Conservation (phyloP, 2,888 invertebrate genomes). For the Dolichomitus sp. region DNA sequence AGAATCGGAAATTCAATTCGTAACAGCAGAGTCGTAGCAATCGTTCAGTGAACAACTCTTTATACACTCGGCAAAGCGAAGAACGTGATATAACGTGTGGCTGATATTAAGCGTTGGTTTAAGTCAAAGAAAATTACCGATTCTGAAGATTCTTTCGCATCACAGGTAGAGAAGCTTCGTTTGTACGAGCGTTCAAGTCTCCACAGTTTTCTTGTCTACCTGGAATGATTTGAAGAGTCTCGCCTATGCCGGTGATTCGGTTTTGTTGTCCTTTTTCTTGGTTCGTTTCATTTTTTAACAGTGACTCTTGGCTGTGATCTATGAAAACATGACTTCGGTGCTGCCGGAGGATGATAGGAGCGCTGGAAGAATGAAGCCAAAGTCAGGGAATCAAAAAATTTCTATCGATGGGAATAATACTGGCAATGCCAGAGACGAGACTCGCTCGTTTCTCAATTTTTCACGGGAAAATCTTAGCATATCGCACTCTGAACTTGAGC, state of each 20-base stretch:
- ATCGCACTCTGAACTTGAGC: slow-evolving; percentile 81
- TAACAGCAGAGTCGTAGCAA: not conserved
- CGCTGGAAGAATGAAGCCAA: slow-evolving; percentile 73
- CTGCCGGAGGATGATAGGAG: slow-evolving; percentile 71
- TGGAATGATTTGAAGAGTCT: not conserved
- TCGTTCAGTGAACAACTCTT: not conserved
- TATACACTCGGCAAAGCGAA: not conserved
- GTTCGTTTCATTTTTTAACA: not conserved
- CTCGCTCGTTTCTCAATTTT: slow-evolving; percentile 80
- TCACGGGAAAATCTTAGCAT: slow-evolving; percentile 83
- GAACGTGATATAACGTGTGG: not conserved
- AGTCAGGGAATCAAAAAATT: slow-evolving; percentile 60
- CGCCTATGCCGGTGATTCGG: slow-evolving; percentile 27
- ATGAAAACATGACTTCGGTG: slow-evolving; percentile 76
- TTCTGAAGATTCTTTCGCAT: not conserved
- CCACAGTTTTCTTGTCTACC: slow-evolving; percentile 3
- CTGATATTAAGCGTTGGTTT: not conserved
- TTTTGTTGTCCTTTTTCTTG: not conserved
- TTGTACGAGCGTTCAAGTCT: slow-evolving; percentile 50
- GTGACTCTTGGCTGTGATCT: slow-evolving; percentile 24
- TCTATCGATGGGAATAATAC: slow-evolving; percentile 53
- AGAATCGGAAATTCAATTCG: slow-evolving; percentile 48
- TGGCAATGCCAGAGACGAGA: slow-evolving; percentile 73
- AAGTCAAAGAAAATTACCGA: not conserved
- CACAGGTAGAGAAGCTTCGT: slow-evolving; percentile 5